These are phyloP conservation scores for Barypeithes pellucidus DNA, from an alignment of 2,888 invertebrate genomes.

Conservation along the genomic window DNA sequence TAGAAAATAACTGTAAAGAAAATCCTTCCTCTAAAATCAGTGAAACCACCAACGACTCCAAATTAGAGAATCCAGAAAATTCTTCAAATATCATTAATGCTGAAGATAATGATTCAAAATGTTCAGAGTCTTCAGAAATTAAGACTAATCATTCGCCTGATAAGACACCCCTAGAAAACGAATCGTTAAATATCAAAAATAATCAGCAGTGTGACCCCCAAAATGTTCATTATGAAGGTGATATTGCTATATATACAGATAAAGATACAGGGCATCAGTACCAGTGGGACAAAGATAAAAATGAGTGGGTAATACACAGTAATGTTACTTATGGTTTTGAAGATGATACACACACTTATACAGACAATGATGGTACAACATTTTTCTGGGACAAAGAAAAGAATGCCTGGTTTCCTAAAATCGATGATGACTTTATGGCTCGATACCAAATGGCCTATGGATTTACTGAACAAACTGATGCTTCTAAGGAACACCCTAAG, in stretches of 20 bases:
- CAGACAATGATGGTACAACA: constrained; percentile 89
- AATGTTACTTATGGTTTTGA: constrained; percentile 78
- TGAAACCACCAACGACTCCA: background rate
- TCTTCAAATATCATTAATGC: background rate
- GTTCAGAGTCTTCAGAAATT: background rate
- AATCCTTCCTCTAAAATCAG: background rate
- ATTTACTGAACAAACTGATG: constrained; percentile 78
- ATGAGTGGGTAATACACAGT: constrained; percentile 73
- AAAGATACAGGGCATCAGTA: constrained; percentile 80
- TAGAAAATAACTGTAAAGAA: background rate
- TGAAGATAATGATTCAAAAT: background rate
- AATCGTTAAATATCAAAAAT: background rate
- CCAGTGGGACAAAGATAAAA: constrained; percentile 76
- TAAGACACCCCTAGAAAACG: background rate
- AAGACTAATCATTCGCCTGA: background rate
- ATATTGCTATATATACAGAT: constrained; percentile 83
- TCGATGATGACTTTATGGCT: constrained; percentile 97
- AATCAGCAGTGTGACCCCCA: constrained; percentile 64
- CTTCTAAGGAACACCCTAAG: background rate
- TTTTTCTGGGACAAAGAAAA: constrained; percentile 94
- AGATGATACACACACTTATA: constrained; percentile 85
- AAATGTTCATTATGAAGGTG: constrained; percentile 81
- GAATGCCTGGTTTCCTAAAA: constrained; percentile 97
- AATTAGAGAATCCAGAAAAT: background rate
- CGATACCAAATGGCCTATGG: constrained; percentile 97